Base-by-base conservation (phyloP, 1,140 invertebrate genomes). In the Thaumetopoea pityocampa region DNA sequence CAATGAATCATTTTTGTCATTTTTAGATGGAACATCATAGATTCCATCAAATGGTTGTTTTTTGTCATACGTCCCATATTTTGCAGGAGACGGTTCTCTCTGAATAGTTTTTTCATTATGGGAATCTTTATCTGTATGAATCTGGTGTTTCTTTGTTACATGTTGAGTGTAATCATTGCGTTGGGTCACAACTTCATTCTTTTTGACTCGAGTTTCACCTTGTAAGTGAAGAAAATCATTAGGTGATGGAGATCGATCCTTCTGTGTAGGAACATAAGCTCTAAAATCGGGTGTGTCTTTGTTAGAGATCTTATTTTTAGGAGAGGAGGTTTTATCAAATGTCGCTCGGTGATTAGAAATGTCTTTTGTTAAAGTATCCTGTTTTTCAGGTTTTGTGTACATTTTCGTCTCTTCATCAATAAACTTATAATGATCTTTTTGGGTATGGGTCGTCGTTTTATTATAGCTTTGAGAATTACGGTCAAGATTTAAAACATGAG, bases 371-470 rank as follows among this genome's bases (percentile, higher is more conserved):
- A 46, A 20, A 4, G 14, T 19, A 18, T 54, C 38, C 27, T 27
- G 40, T 36, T 49, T 47, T 28, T 60, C 41, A 35, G 32, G 50
- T 8, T 30, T 51, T 26, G 62, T 47, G 15, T 66, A 69, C 54
- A 63, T 68, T 60, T 79, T 79, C 5, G 68, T 79, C 60, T 84
- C 73, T 43, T 84, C 74, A 22, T 77, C 69, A 17, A 80, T 61
- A 32, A 78, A 78, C 42, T 55, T 69, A 16, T 73, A 67, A 44
- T 78, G 67, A 33, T 73, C 66, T 53, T 76, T 48, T 38, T 53
- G 60, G 3, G 57, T 9, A 36, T 55, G 65, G 15, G 48, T 51
- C 3, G 38, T 58, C 15, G 32, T 46, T 35, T 43, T 47, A 27
- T 34, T 18, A 14, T 9, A 6, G 4, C 36, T 19, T 18, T 22